These are phyloP conservation scores for Dromas ardeola DNA, from an alignment of 2,113 vertebrate genomes.

Conservation along the genomic window DNA sequence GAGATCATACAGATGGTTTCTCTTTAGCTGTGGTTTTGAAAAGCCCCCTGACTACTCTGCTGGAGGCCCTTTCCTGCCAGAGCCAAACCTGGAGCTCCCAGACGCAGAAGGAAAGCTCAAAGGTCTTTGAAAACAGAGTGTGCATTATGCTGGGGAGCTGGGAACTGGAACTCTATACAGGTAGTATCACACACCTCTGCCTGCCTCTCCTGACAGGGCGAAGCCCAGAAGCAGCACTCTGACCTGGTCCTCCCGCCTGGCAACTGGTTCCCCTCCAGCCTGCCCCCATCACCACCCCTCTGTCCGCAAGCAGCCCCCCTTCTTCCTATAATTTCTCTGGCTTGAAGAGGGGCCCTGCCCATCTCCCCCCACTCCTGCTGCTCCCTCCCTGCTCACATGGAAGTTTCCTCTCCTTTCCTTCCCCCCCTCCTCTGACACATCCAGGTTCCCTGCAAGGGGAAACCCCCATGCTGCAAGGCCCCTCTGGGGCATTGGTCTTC, in stretches of 20 bases:
- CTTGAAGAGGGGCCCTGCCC: background rate
- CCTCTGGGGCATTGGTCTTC: background rate
- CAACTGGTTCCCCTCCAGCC: background rate
- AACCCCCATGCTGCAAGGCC: background rate
- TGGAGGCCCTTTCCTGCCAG: slow-evolving; percentile 48
- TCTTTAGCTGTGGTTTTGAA: slow-evolving; percentile 58
- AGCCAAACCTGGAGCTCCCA: slow-evolving; percentile 39
- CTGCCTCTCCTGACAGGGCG: background rate
- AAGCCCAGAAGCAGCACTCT: background rate
- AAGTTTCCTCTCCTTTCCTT: background rate
- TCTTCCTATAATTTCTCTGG: background rate
- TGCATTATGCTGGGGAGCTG: background rate
- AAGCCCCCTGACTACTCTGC: slow-evolving; percentile 26
- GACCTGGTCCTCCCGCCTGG: background rate
- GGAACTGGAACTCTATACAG: slow-evolving; percentile 9
- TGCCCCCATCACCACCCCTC: background rate
- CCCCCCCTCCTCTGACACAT: background rate
- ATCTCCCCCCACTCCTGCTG: background rate
- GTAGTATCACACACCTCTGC: background rate
- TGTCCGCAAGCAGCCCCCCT: background rate
- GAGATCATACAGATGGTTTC: slow-evolving; percentile 65
- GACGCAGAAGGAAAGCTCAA: background rate
- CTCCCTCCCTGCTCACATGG: background rate
- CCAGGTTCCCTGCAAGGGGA: background rate
- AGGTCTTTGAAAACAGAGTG: slow-evolving; percentile 31